phyloP scores from a whole-genome alignment of 2,888 invertebrate species.

The Diogma glabrata region DNA sequence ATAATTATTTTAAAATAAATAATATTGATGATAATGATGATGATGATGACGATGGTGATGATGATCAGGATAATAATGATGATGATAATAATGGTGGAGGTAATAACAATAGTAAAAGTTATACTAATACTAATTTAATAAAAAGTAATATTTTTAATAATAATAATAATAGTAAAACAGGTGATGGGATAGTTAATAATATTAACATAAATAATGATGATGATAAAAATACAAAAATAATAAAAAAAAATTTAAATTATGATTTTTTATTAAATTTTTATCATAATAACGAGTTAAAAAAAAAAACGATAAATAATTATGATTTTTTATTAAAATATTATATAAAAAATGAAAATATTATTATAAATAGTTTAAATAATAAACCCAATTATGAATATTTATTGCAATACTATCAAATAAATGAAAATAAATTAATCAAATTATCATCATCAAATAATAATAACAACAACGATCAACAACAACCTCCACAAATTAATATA shows the following conservation, averaged over 20 bases:
- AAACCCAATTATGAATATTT: constrained; percentile 33
- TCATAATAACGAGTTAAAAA: constrained; percentile 32
- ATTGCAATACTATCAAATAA: constrained; percentile 35
- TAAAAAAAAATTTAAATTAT: constrained; percentile 23
- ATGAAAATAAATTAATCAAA: constrained; percentile 28
- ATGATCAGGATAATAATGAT: neutral
- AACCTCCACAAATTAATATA: too few species aligned
- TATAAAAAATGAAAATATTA: constrained; percentile 27
- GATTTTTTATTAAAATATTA: constrained; percentile 36
- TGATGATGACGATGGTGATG: neutral
- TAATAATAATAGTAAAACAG: neutral
- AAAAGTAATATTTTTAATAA: neutral
- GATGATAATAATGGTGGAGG: constrained; percentile 2
- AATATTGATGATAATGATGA: constrained; percentile 2
- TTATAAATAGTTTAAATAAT: constrained; percentile 16
- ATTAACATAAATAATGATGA: constrained; percentile 2
- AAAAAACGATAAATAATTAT: constrained; percentile 26
- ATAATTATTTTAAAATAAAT: constrained; percentile 30
- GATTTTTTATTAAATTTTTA: constrained; percentile 33
- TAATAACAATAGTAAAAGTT: too few species aligned
- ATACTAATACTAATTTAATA: too few species aligned
- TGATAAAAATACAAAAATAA: neutral
- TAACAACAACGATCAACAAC: constrained; percentile 16
- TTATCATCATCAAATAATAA: constrained; percentile 20
- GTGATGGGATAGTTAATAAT: neutral